phyloP scores from a whole-genome alignment of 2,113 vertebrate species.

The Megaceryle maxima region DNA sequence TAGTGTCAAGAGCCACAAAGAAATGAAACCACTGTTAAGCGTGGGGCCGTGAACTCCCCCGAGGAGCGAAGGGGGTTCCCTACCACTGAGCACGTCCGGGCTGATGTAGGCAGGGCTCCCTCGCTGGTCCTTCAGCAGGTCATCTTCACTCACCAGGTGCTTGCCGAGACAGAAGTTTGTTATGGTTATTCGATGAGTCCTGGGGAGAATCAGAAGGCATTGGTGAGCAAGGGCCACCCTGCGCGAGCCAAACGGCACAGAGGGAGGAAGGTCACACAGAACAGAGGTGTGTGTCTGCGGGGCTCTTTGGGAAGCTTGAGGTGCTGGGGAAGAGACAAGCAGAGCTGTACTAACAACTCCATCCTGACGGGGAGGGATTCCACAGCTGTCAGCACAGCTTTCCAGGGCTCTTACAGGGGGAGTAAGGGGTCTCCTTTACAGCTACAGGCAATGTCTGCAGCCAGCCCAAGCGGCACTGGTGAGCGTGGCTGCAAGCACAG shows the following conservation, averaged over 20 bases:
- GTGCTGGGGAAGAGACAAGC: not conserved
- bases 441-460: not conserved
- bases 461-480: rapidly evolving
- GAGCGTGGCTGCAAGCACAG: not conserved
- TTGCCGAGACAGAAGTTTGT: constrained; percentile 99
- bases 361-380: not conserved
- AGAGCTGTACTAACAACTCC: not conserved
- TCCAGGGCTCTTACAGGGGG: not conserved
- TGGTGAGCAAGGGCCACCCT: not conserved
- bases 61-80: not conserved
- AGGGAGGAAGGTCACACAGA: not conserved
- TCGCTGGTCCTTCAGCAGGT: constrained; percentile 98
- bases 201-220: constrained; percentile 30
- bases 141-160: constrained; percentile 97
- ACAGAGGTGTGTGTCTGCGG: not conserved
- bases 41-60: not conserved
- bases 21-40: rapidly evolving
- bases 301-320: not conserved
- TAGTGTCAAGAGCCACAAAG: not conserved
- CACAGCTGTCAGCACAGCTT: not conserved
- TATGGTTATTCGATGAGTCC: constrained; percentile 97
- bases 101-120: constrained; percentile 99
- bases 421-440: not conserved
- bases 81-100: constrained; percentile 95
- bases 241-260: not conserved